These are phyloP conservation scores for Tineola bisselliella DNA, from an alignment of 2,888 invertebrate species.

Conservation along the genomic window DNA sequence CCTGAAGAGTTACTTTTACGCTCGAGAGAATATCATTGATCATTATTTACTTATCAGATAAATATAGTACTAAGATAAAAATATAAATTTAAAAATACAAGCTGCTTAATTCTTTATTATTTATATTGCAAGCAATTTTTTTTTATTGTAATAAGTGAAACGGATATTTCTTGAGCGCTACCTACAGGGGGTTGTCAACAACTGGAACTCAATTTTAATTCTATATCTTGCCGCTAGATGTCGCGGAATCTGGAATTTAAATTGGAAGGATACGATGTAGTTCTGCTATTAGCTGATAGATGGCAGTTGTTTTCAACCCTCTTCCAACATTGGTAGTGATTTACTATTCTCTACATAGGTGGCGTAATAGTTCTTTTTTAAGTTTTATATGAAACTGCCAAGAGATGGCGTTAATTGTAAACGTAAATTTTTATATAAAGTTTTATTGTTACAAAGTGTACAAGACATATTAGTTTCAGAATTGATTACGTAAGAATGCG, in stretches of 20 bases:
- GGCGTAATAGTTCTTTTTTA: neutral
- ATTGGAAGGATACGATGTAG: neutral
- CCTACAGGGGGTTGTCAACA: neutral
- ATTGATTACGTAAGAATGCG: too few relatives aligned
- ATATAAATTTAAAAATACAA: too few relatives aligned
- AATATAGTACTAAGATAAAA: too few relatives aligned
- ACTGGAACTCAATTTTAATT: neutral
- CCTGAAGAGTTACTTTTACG: neutral
- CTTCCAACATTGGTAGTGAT: neutral
- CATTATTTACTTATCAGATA: too few relatives aligned
- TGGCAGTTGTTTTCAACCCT: neutral
- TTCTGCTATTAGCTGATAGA: neutral
- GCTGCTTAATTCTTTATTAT: too few relatives aligned
- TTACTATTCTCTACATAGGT: neutral
- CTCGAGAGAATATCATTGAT: neutral
- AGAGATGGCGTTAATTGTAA: neutral
- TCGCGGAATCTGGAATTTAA: neutral
- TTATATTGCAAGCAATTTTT: too few relatives aligned
- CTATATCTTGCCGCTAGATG: neutral
- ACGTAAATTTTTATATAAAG: too few relatives aligned
- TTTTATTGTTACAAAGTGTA: too few relatives aligned
- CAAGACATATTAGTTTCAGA: too few relatives aligned
- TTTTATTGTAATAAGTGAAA: neutral
- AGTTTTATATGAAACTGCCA: neutral
- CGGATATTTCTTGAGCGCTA: neutral